Evolutionary conservation across 2,888 invertebrate genomes (phyloP).

Genomic region (Vanessa cardui): DNA sequence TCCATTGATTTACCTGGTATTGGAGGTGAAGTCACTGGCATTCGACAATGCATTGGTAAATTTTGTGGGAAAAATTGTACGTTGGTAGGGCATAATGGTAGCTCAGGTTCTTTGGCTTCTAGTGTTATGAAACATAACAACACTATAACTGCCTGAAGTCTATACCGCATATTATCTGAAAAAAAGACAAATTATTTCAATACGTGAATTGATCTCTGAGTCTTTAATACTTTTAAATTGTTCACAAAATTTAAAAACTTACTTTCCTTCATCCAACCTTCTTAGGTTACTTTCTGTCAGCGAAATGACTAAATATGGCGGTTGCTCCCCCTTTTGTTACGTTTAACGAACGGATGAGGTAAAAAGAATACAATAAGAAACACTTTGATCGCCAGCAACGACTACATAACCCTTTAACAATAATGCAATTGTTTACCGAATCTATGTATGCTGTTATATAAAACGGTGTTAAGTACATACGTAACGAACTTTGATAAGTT

Average conservation of each 20-base stretch:
- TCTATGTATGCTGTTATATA: constrained; percentile 17
- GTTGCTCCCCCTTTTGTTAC: constrained; percentile 21
- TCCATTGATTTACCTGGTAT: constrained; percentile 48
- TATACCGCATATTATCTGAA: constrained; percentile 54
- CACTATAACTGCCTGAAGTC: constrained; percentile 37
- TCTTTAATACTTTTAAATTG: not conserved
- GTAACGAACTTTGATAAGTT: not conserved
- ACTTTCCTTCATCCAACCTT: not conserved
- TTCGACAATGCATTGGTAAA: constrained; percentile 74
- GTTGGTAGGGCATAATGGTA: constrained; percentile 68
- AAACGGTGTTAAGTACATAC: constrained; percentile 1
- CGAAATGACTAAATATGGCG: constrained; percentile 13
- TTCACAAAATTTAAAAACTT: not conserved
- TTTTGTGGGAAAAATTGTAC: constrained; percentile 67
- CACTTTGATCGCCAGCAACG: constrained; percentile 6
- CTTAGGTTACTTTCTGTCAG: not conserved
- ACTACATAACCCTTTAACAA: constrained; percentile 27
- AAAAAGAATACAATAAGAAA: not conserved
- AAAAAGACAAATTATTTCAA: constrained; percentile 31
- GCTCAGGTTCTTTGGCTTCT: constrained; percentile 52
- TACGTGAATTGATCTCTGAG: not conserved
- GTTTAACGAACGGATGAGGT: constrained; percentile 2
- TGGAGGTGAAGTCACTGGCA: constrained; percentile 55
- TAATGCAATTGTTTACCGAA: constrained; percentile 26
- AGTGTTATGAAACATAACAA: constrained; percentile 42